Evolutionary conservation across 2,888 invertebrate species (phyloP).

Genomic region (Epistrophe eligans): DNA sequence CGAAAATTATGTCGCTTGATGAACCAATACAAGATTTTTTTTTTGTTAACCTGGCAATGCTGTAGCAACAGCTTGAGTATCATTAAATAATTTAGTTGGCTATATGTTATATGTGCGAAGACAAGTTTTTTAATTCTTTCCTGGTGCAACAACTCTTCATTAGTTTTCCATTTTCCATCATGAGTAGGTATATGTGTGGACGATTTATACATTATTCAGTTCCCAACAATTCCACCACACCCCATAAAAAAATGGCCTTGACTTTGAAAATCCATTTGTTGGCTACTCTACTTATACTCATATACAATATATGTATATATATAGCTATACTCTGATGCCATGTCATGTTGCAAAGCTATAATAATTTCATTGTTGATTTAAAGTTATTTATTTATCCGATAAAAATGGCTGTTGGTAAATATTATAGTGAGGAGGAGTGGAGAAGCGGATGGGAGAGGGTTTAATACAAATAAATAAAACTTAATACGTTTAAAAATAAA

Average conservation of each 20-base stretch:
- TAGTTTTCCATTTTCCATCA: constrained; percentile 19
- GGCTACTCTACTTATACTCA: background rate
- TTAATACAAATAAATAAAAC: constrained; percentile 51
- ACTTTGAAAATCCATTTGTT: constrained; percentile 67
- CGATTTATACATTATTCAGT: constrained; percentile 58
- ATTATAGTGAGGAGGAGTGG: background rate
- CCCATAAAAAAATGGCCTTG: constrained; percentile 48
- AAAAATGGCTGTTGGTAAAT: constrained; percentile 20
- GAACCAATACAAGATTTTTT: too few species aligned
- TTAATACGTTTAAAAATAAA: constrained; percentile 27
- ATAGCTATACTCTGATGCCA: background rate
- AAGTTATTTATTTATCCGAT: constrained; percentile 51
- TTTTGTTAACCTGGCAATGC: constrained; percentile 3
- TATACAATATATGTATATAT: too few species aligned
- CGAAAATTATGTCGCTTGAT: too few species aligned
- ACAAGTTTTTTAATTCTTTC: constrained; percentile 39
- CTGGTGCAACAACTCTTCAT: constrained; percentile 39
- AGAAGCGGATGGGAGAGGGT: background rate
- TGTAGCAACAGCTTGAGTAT: background rate
- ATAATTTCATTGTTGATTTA: constrained; percentile 27
- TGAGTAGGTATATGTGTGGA: constrained; percentile 7
- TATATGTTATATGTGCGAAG: constrained; percentile 25
- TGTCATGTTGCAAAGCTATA: background rate
- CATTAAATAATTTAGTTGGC: constrained; percentile 54
- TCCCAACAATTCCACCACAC: background rate